Evolutionary conservation across 2,888 invertebrate species (phyloP).

Genomic region (Pedicia rivosa): DNA sequence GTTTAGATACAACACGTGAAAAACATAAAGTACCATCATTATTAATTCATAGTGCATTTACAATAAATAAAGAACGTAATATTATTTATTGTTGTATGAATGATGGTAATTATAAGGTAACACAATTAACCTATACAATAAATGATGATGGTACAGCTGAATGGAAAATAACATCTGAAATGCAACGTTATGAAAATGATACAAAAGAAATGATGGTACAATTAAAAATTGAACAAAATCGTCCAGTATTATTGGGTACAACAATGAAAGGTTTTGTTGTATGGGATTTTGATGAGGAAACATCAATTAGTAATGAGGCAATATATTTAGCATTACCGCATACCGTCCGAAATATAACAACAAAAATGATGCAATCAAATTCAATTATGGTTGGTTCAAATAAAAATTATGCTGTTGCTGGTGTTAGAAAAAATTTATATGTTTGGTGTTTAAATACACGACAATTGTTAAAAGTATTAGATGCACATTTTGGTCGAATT

Average conservation of each 20-base stretch:
- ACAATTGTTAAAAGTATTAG: slow-evolving; percentile 76
- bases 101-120: slow-evolving; percentile 38
- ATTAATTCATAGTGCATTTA: slow-evolving; percentile 37
- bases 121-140: not conserved
- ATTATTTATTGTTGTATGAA: slow-evolving; percentile 54
- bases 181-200: slow-evolving; percentile 52
- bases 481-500: slow-evolving; percentile 94
- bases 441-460: slow-evolving; percentile 78
- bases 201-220: slow-evolving; percentile 62
- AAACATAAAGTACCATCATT: slow-evolving; percentile 17
- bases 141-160: slow-evolving; percentile 18
- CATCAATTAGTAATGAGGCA: slow-evolving; percentile 34
- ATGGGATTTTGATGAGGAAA: slow-evolving; percentile 53
- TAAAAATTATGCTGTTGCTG: slow-evolving; percentile 85
- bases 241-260: slow-evolving; percentile 65
- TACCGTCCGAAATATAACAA: slow-evolving; percentile 85
- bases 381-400: slow-evolving; percentile 84
- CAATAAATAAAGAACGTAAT: slow-evolving; percentile 47
- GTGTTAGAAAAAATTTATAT: slow-evolving; percentile 87
- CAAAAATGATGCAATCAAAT: slow-evolving; percentile 77
- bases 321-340: slow-evolving; percentile 60
- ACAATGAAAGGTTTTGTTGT: slow-evolving; percentile 71
- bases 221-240: slow-evolving; percentile 66
- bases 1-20: slow-evolving; percentile 41
- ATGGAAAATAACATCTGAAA: slow-evolving; percentile 45